phyloP scores from a whole-genome alignment of 2,113 vertebrate genomes.

The Albula goreensis region DNA sequence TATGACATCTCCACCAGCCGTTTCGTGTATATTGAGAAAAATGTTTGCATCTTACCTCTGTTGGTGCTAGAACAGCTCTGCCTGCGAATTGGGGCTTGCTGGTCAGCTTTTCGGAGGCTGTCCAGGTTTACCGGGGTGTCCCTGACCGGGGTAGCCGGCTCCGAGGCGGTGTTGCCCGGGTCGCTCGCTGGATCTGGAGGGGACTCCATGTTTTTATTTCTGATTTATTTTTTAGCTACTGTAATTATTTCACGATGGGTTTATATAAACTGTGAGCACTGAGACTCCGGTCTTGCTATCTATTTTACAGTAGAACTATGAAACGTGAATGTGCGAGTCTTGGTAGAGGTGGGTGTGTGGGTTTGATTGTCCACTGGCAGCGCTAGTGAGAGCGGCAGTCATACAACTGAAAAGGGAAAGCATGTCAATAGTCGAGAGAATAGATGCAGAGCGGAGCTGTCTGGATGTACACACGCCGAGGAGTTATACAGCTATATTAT shows the following conservation, averaged over 20 bases:
- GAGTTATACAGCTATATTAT: slow-evolving; percentile 12
- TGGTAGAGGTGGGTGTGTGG: slow-evolving; percentile 82
- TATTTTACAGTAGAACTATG: slow-evolving; percentile 90
- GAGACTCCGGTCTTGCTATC: slow-evolving; percentile 81
- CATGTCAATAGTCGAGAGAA: slow-evolving; percentile 77
- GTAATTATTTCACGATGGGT: slow-evolving; percentile 72
- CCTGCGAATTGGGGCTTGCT: slow-evolving; percentile 82
- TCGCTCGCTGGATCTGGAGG: slow-evolving; percentile 89
- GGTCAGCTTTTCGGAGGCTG: slow-evolving; percentile 84
- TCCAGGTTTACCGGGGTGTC: slow-evolving; percentile 87
- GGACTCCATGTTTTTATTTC: slow-evolving; percentile 88
- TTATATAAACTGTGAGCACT: slow-evolving; percentile 76
- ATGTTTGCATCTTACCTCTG: slow-evolving; percentile 74
- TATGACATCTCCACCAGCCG: slow-evolving; percentile 35
- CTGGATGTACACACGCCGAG: slow-evolving; percentile 37
- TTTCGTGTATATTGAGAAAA: slow-evolving; percentile 10
- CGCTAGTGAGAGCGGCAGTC: slow-evolving; percentile 85
- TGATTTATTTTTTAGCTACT: slow-evolving; percentile 55
- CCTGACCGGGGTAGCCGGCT: slow-evolving; percentile 84
- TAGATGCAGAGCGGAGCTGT: slow-evolving; percentile 64
- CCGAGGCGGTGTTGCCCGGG: slow-evolving; percentile 86
- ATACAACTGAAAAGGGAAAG: slow-evolving; percentile 69
- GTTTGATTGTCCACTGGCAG: slow-evolving; percentile 87
- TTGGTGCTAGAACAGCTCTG: slow-evolving; percentile 87
- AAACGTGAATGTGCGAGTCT: slow-evolving; percentile 79